A percentile compares a stretch with the other conserved stretches of the same genome.
These are phyloP conservation scores for Drosophila infuscata DNA, from an alignment of 2,888 invertebrate genomes.

Conservation along the genomic window DNA sequence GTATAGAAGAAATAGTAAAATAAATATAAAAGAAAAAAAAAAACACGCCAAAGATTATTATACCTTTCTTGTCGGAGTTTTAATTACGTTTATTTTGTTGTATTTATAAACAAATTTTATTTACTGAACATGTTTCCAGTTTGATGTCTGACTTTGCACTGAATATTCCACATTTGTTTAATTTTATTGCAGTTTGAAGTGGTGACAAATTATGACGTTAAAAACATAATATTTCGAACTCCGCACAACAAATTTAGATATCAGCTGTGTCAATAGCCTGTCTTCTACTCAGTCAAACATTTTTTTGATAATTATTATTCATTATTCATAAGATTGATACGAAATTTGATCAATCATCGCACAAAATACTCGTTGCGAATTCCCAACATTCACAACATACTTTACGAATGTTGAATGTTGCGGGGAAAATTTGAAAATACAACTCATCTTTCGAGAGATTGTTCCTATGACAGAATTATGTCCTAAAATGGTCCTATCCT, in stretches of 20 bases:
- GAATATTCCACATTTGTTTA: neutral
- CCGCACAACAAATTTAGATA: neutral
- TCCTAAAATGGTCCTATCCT: neutral
- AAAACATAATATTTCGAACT: neutral
- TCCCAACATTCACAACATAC: neutral
- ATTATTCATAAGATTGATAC: neutral
- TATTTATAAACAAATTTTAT: neutral
- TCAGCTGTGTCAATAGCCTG: neutral
- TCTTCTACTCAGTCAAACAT: neutral
- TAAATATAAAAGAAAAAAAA: neutral
- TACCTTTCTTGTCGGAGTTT: neutral
- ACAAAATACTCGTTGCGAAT: neutral
- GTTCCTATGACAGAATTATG: no score
- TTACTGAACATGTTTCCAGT: neutral
- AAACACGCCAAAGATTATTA: neutral
- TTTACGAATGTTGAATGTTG: neutral
- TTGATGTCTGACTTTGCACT: neutral
- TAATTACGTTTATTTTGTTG: neutral
- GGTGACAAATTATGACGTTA: neutral
- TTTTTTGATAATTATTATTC: neutral
- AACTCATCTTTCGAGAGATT: neutral
- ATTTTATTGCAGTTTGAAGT: neutral
- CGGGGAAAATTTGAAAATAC: neutral
- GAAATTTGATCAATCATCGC: no score
- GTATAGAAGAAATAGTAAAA: slow-evolving; percentile 5